These are phyloP conservation scores for Epinephelus lanceolatus DNA, from an alignment of 2,113 vertebrate species.

Conservation along the genomic window DNA sequence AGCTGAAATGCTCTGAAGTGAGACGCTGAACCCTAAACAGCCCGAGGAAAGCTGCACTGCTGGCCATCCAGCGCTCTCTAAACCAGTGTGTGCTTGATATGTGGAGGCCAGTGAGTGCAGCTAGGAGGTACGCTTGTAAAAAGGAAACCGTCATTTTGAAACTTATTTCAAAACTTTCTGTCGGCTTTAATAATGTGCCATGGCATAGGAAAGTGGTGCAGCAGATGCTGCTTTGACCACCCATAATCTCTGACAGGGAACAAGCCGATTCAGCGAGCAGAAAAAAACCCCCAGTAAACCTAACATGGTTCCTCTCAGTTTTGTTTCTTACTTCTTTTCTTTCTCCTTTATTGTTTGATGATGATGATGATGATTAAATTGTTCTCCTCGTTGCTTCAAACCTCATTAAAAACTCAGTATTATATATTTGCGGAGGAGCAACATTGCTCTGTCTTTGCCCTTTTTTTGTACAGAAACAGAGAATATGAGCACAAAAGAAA, in stretches of 20 bases:
- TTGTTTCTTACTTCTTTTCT: background rate
- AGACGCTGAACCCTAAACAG: background rate
- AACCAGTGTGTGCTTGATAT: background rate
- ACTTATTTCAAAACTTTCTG: slow-evolving; percentile 8
- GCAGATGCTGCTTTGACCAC: background rate
- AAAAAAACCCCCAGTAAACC: background rate
- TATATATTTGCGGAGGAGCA: background rate
- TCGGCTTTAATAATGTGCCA: background rate
- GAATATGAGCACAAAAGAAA: background rate
- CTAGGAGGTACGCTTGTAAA: background rate
- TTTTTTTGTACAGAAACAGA: background rate
- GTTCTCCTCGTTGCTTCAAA: background rate
- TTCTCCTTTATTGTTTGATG: slow-evolving; percentile 1
- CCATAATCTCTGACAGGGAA: background rate
- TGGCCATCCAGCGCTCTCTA: background rate
- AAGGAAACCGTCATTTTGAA: background rate
- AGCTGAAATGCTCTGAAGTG: background rate
- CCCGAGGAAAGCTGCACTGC: background rate
- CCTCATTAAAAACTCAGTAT: slow-evolving; percentile 16
- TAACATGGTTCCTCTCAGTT: background rate
- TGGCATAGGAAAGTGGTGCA: background rate
- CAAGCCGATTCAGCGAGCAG: background rate
- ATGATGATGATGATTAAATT: background rate
- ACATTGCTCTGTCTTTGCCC: background rate
- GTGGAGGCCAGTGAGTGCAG: too few species aligned